Evolutionary conservation across 1,140 invertebrate genomes (phyloP).

Genomic region (Mactra quadrangularis): DNA sequence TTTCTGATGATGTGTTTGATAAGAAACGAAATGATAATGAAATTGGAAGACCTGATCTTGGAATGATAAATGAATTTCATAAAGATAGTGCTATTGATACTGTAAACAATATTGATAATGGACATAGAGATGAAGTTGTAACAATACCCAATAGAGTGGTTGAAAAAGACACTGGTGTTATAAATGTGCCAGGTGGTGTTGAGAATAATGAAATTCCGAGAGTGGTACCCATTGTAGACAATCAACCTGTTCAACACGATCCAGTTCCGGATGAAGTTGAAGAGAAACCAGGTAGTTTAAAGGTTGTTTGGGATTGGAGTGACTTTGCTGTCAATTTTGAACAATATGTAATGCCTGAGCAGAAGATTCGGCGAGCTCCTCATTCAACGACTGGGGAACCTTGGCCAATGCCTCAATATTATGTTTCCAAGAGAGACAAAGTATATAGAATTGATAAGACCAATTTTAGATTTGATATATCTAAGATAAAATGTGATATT

Average conservation of each 20-base stretch:
- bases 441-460: constrained; percentile 69
- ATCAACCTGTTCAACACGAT: constrained; percentile 12
- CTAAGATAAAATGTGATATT: constrained; percentile 85
- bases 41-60: neutral
- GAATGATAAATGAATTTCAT: neutral
- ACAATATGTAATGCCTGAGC: constrained; percentile 78
- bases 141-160: neutral
- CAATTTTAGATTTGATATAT: constrained; percentile 72
- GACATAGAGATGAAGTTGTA: neutral
- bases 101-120: neutral
- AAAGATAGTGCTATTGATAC: constrained; percentile 2
- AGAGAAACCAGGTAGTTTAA: constrained; percentile 66
- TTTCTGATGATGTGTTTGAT: constrained; percentile 14
- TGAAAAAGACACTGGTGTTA: neutral
- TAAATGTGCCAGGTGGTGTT: neutral
- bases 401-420: constrained; percentile 82
- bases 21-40: constrained; percentile 1
- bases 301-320: constrained; percentile 79
- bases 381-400: constrained; percentile 79
- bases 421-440: constrained; percentile 75
- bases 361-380: constrained; percentile 77
- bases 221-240: neutral
- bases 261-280: neutral
- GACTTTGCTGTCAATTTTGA: constrained; percentile 79
- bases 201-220: constrained; percentile 32